phyloP scores from a whole-genome alignment of 2,113 vertebrate genomes.

The Tragelaphus buxtoni region DNA sequence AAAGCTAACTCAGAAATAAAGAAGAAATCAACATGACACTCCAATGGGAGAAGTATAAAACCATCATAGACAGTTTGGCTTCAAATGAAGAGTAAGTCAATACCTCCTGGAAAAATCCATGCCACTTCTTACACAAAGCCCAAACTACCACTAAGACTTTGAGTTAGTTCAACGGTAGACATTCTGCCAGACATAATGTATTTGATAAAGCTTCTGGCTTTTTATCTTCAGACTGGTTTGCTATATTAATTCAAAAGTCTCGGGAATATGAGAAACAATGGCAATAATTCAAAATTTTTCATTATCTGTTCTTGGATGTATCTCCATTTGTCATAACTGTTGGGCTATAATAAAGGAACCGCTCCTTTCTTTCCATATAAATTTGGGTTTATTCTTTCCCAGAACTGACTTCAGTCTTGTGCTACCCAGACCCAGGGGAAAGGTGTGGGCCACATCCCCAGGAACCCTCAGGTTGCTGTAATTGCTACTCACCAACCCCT shows the following conservation, averaged over 20 bases:
- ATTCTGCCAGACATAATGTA: constrained; percentile 47
- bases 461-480: no score
- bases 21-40: background rate
- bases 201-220: constrained; percentile 72
- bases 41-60: background rate
- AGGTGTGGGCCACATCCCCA: background rate
- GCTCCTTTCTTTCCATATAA: constrained; percentile 21
- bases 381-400: constrained; percentile 7
- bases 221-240: constrained; percentile 65
- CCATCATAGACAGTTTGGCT: background rate
- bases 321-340: constrained; percentile 69
- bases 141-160: background rate
- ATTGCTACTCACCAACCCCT: background rate
- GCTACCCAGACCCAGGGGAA: background rate
- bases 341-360: constrained; percentile 40
- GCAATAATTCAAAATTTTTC: constrained; percentile 75
- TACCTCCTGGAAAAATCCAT: constrained; percentile 37
- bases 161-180: constrained; percentile 14
- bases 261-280: constrained; percentile 65
- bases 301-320: constrained; percentile 65
- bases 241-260: constrained; percentile 69
- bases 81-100: background rate
- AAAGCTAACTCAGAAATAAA: background rate
- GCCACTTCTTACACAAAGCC: constrained; percentile 39
- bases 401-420: background rate